Percentiles rank a stretch among this genome's conserved stretches.
These are phyloP conservation scores for Papilio dardanus DNA, from an alignment of 1,140 invertebrate genomes.

Conservation along the genomic window DNA sequence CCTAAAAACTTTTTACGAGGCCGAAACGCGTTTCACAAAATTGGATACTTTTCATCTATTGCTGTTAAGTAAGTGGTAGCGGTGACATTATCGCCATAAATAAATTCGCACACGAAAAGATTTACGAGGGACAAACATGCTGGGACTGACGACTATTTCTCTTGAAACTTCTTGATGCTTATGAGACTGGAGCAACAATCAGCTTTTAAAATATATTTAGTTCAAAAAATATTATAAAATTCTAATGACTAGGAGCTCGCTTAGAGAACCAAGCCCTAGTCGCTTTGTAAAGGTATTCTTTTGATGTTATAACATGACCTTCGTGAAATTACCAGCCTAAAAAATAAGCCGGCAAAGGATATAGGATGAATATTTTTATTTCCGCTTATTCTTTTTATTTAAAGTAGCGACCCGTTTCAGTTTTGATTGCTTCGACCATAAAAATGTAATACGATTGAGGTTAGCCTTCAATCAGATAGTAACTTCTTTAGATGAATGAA, in stretches of 20 bases:
- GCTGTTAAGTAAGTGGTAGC: conserved; percentile 17
- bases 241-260: too few species aligned
- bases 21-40: conserved; percentile 25
- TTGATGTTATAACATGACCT: background rate
- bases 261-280: background rate
- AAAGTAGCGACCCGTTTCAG: background rate
- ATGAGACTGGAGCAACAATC: background rate
- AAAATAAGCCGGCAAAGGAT: background rate
- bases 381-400: background rate
- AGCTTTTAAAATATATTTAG: background rate
- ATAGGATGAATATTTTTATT: background rate
- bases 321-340: background rate
- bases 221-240: too few species aligned
- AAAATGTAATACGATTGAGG: background rate
- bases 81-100: background rate
- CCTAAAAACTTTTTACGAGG: conserved; percentile 31
- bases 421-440: background rate
- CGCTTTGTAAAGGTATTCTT: background rate
- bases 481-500: too few species aligned
- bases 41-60: conserved; percentile 30
- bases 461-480: background rate
- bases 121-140: background rate
- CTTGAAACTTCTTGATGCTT: background rate
- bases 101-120: conserved; percentile 17
- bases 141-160: background rate